phyloP scores from a whole-genome alignment of 1,140 invertebrate genomes.

The Zaprionus capensis region DNA sequence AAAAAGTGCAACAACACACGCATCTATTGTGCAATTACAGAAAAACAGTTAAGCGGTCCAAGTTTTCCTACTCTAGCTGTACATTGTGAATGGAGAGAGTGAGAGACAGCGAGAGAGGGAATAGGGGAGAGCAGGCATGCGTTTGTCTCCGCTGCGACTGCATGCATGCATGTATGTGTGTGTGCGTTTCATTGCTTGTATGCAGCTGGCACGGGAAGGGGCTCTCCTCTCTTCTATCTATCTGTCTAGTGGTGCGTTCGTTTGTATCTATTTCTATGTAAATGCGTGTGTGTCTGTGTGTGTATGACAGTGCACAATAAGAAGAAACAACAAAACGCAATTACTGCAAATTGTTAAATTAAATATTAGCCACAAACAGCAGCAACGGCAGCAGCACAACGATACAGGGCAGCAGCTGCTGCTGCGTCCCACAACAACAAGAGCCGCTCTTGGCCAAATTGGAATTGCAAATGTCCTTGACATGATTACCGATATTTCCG shows the following conservation, averaged over 20 bases:
- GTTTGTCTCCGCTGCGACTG: slow-evolving; percentile 8
- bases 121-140: slow-evolving; percentile 11
- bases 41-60: slow-evolving; percentile 26
- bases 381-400: background rate
- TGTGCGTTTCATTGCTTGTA: slow-evolving; percentile 11
- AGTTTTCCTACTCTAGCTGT: slow-evolving; percentile 42
- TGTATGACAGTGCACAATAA: slow-evolving; percentile 49
- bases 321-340: slow-evolving; percentile 44
- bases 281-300: slow-evolving; percentile 23
- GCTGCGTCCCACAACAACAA: slow-evolving; percentile 4
- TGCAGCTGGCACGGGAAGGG: slow-evolving; percentile 35
- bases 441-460: slow-evolving; percentile 12
- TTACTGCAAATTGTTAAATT: slow-evolving; percentile 64
- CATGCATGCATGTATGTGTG: slow-evolving; percentile 9
- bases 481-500: slow-evolving; percentile 34
- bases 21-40: slow-evolving; percentile 13
- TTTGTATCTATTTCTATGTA: background rate
- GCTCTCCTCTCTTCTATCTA: slow-evolving; percentile 23
- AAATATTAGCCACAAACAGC: slow-evolving; percentile 60
- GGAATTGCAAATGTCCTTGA: slow-evolving; percentile 42
- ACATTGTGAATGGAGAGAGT: slow-evolving; percentile 19
- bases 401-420: background rate
- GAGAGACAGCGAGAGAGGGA: background rate
- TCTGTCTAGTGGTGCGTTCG: slow-evolving; percentile 29
- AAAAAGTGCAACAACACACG: background rate